A percentile compares a stretch with the other conserved stretches of the same genome.
These are phyloP conservation scores for Ectropis grisescens DNA, from an alignment of 1,140 invertebrate genomes.

Conservation along the genomic window DNA sequence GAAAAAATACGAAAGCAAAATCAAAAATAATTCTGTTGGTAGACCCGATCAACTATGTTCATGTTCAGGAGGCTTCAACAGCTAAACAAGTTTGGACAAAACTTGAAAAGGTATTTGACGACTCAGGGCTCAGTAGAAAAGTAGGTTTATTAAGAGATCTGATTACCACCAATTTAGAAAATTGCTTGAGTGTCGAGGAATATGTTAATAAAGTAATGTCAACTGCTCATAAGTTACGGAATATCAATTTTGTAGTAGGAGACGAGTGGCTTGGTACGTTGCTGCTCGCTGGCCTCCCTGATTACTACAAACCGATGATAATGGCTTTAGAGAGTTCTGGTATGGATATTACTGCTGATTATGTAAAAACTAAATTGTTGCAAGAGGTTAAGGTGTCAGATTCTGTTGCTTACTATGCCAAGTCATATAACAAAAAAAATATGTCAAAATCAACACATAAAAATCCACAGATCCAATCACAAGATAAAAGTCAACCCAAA, in stretches of 20 bases:
- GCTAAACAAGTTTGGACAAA: background rate
- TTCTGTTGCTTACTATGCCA: background rate
- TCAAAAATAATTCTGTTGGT: too few relatives aligned
- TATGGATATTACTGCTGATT: background rate
- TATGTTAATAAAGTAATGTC: conserved; percentile 1
- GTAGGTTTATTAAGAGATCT: conserved; percentile 1
- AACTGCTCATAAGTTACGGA: background rate
- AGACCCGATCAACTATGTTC: too few relatives aligned
- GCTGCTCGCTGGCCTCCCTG: background rate
- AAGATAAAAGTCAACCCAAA: background rate
- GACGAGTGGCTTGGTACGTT: background rate
- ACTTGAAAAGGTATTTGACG: background rate
- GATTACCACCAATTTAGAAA: background rate
- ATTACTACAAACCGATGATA: background rate
- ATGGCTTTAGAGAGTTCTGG: background rate
- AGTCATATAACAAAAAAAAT: too few relatives aligned
- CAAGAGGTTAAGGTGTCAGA: background rate
- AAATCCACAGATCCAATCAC: background rate
- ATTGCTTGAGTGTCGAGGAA: background rate
- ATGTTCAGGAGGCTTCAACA: conserved; percentile 1
- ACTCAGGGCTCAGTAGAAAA: conserved; percentile 1
- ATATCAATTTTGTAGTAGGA: background rate
- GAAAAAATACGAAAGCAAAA: background rate
- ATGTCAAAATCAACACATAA: background rate
- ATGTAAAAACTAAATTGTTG: background rate